Evolutionary conservation across 2,113 vertebrate species (phyloP).

Genomic region (Vicugna pacos): DNA sequence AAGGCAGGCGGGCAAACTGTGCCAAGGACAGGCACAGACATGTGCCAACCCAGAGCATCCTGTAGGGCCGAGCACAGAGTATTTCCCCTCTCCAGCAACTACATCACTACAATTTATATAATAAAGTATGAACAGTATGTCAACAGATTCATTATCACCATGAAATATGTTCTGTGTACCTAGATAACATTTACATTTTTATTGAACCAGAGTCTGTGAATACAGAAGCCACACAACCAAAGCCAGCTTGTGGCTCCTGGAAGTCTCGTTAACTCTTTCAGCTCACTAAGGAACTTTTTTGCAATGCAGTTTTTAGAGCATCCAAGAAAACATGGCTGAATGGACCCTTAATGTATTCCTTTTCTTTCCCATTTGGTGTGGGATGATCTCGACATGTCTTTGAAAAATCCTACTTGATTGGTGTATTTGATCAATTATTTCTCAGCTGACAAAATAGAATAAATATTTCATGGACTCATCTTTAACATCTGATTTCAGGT

Average conservation of each 20-base stretch:
- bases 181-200: constrained; percentile 76
- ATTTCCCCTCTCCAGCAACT: constrained; percentile 62
- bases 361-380: background rate
- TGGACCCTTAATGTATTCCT: background rate
- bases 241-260: background rate
- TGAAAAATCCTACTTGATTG: background rate
- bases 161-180: constrained; percentile 69
- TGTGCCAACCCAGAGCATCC: background rate
- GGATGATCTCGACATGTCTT: background rate
- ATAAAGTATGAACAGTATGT: constrained; percentile 68
- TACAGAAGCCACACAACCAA: constrained; percentile 7
- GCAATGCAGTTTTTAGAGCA: background rate
- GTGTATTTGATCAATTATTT: background rate
- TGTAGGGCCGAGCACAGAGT: background rate
- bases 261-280: constrained; percentile 14
- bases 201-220: constrained; percentile 56
- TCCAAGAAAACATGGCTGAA: background rate
- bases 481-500: background rate
- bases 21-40: background rate
- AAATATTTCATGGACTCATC: background rate
- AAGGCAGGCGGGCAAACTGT: background rate
- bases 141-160: constrained; percentile 69
- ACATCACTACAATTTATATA: constrained; percentile 68
- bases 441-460: background rate
- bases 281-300: background rate